Base-by-base conservation (phyloP, 2,113 vertebrate species). In the Anhinga rufa region DNA sequence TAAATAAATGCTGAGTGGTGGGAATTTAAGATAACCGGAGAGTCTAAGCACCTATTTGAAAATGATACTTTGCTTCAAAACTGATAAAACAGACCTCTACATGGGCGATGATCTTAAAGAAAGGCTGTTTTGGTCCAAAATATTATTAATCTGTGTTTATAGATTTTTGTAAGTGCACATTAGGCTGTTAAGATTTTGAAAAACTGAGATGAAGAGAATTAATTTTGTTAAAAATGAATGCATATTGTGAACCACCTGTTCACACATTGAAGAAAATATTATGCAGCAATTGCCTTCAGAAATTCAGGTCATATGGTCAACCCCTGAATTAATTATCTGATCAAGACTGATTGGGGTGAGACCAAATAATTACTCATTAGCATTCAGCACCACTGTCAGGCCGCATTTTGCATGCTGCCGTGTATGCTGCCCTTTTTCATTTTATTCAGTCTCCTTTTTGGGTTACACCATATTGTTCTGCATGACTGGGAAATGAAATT, bases 401-500 rank as follows among this genome's bases (percentile, higher is more conserved):
- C 38, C 90, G 61, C 31, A 87, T 94, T 89, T 96, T 91, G 86
- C 82, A 92, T 94, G 92, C 93, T 68, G 70, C 31, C 70, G 75
- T 17, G 57, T 95, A 32, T 51, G 40, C 58, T 96, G 93, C 76
- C 88, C 95, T 94, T 96, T 96, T 92, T 78, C 75, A 80, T 96
- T 96, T 95, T 86, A 79, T 7, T 96, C 52, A 48, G 49, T 61
- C 69, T 93, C 76, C 25, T 82, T 91, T 97, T 91, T 88, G 76
- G 52, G 79, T 92, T 95, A 85, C 29, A 85, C 78, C 66, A 60
- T 78, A 90, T 88, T 76, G 88, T 97, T 97, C 94, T 96, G 92
- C 94, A 95, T 97, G 92, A 90, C 90, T 94, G 91, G 72, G 42
- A 96, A 96, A 93, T 93, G 31, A 96, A 97, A 97, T 94, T 93